Conservation (phyloP, 2,113 vertebrate species). For the Lichenostomus cassidix region DNA sequence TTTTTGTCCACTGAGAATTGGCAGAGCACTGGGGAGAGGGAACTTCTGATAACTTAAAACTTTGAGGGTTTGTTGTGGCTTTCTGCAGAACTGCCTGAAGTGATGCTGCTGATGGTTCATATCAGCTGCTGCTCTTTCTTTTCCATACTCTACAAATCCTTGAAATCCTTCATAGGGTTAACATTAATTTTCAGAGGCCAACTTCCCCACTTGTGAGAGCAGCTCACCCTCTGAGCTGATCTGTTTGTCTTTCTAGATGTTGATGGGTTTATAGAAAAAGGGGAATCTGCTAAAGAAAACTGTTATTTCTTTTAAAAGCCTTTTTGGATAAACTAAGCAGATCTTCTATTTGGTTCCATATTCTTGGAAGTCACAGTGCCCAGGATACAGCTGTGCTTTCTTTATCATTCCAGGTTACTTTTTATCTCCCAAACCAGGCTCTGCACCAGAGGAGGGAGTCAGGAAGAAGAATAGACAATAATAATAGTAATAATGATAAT, state of each 20-base stretch:
- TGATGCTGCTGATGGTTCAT: neutral
- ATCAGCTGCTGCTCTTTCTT: neutral
- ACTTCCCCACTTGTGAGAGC: neutral
- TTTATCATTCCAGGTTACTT: neutral
- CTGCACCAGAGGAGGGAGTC: neutral
- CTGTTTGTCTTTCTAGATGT: fast-evolving
- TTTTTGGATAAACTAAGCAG: neutral
- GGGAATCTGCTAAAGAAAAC: neutral
- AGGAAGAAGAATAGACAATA: neutral
- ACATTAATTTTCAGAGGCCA: neutral
- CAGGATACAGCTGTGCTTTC: neutral
- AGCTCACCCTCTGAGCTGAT: neutral
- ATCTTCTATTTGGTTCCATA: neutral
- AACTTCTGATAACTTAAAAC: neutral
- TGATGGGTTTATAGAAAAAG: neutral
- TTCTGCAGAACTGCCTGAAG: neutral
- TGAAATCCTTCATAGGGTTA: neutral
- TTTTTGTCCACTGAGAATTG: neutral
- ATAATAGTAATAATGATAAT: too few species aligned
- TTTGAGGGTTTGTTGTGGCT: neutral
- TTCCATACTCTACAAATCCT: neutral
- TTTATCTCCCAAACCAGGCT: neutral
- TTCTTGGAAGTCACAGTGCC: neutral
- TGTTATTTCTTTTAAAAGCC: neutral
- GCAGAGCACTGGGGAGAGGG: neutral